Evolutionary conservation across 2,797 vertebrate genomes (phyloP), one percentile per base, ranked within the genome.

Genomic region (Dipus sagitta): DNA sequence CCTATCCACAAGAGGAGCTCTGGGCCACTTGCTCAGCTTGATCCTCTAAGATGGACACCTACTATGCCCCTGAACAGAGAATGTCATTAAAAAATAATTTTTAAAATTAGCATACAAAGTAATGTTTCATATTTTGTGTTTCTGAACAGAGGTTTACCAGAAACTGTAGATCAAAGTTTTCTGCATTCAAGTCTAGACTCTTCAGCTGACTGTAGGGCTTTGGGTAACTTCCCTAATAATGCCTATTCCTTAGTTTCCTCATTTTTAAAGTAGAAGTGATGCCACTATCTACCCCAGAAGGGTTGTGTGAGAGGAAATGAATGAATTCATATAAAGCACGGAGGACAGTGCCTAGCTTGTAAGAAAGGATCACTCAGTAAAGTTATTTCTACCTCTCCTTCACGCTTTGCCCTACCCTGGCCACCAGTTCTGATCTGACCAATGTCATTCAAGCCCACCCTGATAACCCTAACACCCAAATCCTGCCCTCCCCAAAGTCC

Each of bases 191-290:
- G n/a, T 74, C 47, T 67, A n/a, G 68, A 80, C 28, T 79, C 64
- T 64, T 60, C 17, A 23, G 23, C 60, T 87, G 54, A 92, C 6
- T 64, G 26, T 1, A 0, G 20, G 30, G 47, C 9, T 77, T 81
- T 70, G 58, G 67, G 28, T 30, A 81, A 70, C 30, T 58, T 89
- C 32, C 11, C 54, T 54, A 82, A 90, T 17, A 34, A 58, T 58
- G 34, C 74, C 28, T 26, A 7, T 70, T 32, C 72, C 71, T 94
- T 86, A 26, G 24, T 92, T 94, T 88, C 67, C 47, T 95, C 60
- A 90, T 92, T 77, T 89, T 58, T 28, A 80, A 91, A 81, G 67
- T 38, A 80, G 18, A 70, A 38, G 77, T 13, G 42, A 28, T 26
- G 42, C 79, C 26, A 52, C 12, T 71, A 47, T 75, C 26, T 72